These are phyloP conservation scores for Diplosoma virens DNA, from an alignment of 23 tunicate genomes.

Conservation along the genomic window DNA sequence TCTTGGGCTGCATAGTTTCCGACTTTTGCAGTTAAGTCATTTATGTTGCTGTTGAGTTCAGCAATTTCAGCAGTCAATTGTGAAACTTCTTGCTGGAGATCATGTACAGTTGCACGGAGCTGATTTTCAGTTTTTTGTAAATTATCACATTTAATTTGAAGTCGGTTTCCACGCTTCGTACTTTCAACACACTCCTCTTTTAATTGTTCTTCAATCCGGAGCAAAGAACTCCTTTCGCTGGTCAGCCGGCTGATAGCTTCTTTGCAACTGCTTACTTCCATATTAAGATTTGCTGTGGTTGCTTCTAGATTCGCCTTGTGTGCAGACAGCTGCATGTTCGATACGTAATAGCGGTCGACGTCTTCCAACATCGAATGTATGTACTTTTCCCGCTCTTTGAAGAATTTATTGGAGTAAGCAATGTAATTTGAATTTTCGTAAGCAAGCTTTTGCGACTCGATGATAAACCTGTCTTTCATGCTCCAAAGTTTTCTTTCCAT, in stretches of 20 bases:
- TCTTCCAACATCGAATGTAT: constrained; percentile 42
- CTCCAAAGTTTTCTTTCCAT: constrained; percentile 37
- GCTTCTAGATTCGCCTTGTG: not conserved
- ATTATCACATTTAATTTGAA: constrained; percentile 12
- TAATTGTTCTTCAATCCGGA: not conserved
- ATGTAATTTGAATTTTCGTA: constrained; percentile 59
- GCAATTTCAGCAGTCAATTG: constrained; percentile 16
- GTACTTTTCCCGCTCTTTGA: constrained; percentile 56
- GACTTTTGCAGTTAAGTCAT: constrained; percentile 18
- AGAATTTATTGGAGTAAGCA: constrained; percentile 37
- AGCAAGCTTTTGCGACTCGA: constrained; percentile 71
- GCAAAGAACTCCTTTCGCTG: constrained; percentile 21
- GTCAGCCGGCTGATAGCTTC: constrained; percentile 10
- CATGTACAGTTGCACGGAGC: constrained; percentile 5
- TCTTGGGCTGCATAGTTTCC: constrained; percentile 10
- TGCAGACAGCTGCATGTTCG: not conserved
- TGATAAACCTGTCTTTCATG: constrained; percentile 56
- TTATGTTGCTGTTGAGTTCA: constrained; percentile 4
- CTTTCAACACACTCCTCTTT: constrained; percentile 18
- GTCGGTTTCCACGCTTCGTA: constrained; percentile 12
- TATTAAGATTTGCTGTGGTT: not conserved
- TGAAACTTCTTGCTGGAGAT: constrained; percentile 2
- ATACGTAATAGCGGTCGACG: constrained; percentile 42
- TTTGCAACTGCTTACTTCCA: constrained; percentile 8
- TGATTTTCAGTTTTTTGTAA: constrained; percentile 15